Evolutionary conservation across 2,888 invertebrate species (phyloP).

Genomic region (Drymonia ruficornis): DNA sequence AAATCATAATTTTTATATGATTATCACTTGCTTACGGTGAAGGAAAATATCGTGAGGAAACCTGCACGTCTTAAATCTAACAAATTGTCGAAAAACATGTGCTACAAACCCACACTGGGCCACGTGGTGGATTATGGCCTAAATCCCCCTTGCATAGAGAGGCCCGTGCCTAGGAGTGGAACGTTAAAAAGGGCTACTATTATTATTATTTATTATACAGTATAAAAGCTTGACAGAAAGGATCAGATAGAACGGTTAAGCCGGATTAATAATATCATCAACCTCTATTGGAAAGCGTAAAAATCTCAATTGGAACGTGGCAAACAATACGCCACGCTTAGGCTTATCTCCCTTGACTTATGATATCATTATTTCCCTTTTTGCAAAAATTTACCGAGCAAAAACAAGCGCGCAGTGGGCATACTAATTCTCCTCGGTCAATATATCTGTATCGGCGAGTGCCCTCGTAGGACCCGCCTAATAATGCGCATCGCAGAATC

Average conservation of each 20-base stretch:
- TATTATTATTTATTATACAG: too few relatives aligned
- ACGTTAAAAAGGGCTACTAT: too few relatives aligned
- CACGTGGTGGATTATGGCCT: too few relatives aligned
- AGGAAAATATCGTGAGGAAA: too few relatives aligned
- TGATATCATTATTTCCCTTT: constrained; percentile 81
- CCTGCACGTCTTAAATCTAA: too few relatives aligned
- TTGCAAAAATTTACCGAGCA: constrained; percentile 74
- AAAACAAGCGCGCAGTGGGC: constrained; percentile 71
- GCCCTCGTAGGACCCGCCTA: constrained; percentile 46
- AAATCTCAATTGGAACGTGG: constrained; percentile 69
- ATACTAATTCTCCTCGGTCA: constrained; percentile 79
- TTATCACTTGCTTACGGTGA: too few relatives aligned
- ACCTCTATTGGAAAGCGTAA: constrained; percentile 47
- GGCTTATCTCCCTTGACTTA: constrained; percentile 79
- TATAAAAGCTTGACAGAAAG: constrained; percentile 18
- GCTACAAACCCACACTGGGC: too few relatives aligned
- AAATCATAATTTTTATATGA: too few relatives aligned
- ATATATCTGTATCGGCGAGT: constrained; percentile 69
- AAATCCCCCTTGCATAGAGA: too few relatives aligned
- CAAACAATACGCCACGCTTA: constrained; percentile 72
- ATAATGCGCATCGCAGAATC: constrained; percentile 62
- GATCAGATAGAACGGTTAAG: constrained; percentile 14
- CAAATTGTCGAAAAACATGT: too few relatives aligned
- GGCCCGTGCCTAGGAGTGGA: too few relatives aligned
- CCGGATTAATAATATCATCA: constrained; percentile 57